Percentiles rank a stretch among this genome's conserved stretches.
Conservation (phyloP, 1,140 invertebrate species). For the Pseudachorutes palmiensis region DNA sequence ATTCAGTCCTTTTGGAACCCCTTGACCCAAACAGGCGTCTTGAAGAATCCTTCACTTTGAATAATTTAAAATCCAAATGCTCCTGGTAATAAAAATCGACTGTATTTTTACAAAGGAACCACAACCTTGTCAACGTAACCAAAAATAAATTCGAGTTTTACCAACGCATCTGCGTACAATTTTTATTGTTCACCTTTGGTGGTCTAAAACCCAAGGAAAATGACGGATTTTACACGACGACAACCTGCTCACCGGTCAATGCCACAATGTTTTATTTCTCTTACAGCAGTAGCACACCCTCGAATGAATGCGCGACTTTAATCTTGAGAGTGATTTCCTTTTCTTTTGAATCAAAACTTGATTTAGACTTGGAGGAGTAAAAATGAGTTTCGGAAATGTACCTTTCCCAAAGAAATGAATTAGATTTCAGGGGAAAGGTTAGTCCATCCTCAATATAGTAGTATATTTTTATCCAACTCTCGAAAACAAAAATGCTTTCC, state of each 20-base stretch:
- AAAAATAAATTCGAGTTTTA: too few species aligned
- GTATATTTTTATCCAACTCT: slow-evolving; percentile 11
- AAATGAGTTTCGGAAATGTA: slow-evolving; percentile 19
- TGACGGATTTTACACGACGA: background rate
- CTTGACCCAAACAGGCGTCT: background rate
- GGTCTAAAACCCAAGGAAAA: too few species aligned
- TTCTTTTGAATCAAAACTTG: background rate
- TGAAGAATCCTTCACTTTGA: background rate
- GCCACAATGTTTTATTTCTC: background rate
- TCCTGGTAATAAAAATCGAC: too few species aligned
- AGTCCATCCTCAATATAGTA: slow-evolving; percentile 26
- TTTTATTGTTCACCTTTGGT: too few species aligned
- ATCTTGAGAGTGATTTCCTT: background rate
- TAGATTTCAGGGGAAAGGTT: slow-evolving; percentile 14
- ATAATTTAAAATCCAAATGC: background rate
- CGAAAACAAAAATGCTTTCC: slow-evolving; percentile 1
- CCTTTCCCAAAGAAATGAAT: background rate
- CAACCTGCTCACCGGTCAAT: background rate
- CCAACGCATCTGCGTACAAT: too few species aligned
- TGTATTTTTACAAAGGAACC: too few species aligned
- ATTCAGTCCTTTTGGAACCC: too few species aligned
- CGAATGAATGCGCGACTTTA: background rate
- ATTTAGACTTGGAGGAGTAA: background rate
- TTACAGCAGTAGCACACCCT: too few species aligned
- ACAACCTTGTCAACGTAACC: too few species aligned